Percentiles rank a stretch among this genome's conserved stretches.
These are phyloP conservation scores for Atethmia centrago DNA, from an alignment of 2,888 invertebrate genomes.

Conservation along the genomic window DNA sequence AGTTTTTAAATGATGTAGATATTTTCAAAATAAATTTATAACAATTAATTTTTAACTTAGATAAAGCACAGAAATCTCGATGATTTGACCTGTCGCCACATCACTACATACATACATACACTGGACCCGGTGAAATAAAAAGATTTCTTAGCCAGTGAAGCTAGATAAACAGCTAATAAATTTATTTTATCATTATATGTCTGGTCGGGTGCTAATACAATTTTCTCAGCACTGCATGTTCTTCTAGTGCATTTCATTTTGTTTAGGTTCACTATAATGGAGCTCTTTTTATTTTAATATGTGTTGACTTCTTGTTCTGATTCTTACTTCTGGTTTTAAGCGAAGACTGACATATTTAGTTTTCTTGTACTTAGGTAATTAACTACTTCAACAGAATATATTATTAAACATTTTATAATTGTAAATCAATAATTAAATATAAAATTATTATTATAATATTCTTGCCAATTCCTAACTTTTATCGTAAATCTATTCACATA, in stretches of 20 bases:
- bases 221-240: not conserved
- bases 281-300: not conserved
- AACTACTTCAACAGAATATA: not conserved
- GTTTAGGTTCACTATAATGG: not conserved
- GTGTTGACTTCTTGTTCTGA: not conserved
- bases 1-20: too few relatives aligned
- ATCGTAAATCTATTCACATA: not conserved
- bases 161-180: not conserved
- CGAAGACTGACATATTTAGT: not conserved
- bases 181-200: conserved; percentile 11
- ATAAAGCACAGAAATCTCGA: not conserved
- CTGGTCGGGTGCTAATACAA: conserved; percentile 7
- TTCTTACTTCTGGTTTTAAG: not conserved
- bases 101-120: too few relatives aligned
- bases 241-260: not conserved
- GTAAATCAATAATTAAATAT: too few relatives aligned
- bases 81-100: not conserved
- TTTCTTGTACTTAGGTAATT: not conserved
- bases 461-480: not conserved
- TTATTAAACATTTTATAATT: too few relatives aligned
- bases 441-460: not conserved
- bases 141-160: not conserved
- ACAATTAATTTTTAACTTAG: not conserved
- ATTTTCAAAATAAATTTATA: too few relatives aligned
- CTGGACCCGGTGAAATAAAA: not conserved